A percentile compares a stretch with the other conserved stretches of the same genome.
Evolutionary conservation across 2,113 vertebrate genomes (phyloP).

Genomic region (Ceuthmochares aereus): DNA sequence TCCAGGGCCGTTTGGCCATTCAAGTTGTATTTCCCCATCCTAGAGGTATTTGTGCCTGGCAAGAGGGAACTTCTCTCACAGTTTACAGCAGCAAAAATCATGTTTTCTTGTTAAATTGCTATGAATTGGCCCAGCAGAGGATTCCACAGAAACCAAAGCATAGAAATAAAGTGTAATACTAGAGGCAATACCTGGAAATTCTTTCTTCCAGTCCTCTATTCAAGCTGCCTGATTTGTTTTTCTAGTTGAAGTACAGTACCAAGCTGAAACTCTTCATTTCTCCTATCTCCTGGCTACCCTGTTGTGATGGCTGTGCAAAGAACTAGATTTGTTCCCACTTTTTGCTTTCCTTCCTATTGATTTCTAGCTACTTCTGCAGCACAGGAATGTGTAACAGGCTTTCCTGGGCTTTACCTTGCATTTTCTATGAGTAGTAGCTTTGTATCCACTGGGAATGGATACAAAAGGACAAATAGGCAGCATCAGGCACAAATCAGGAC

Average conservation of each 20-base stretch:
- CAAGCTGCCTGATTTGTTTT: neutral
- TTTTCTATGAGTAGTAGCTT: neutral
- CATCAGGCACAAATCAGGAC: neutral
- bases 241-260: neutral
- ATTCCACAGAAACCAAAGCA: neutral
- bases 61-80: neutral
- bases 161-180: neutral
- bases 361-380: neutral
- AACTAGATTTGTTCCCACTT: neutral
- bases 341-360: neutral
- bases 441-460: neutral
- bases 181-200: neutral
- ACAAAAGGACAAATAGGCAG: neutral
- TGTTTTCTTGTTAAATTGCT: constrained; percentile 8
- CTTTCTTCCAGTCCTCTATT: neutral
- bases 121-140: neutral
- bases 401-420: neutral
- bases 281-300: neutral
- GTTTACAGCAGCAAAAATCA: neutral
- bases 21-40: neutral
- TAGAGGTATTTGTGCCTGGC: neutral
- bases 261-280: neutral
- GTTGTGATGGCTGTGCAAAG: neutral
- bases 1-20: neutral
- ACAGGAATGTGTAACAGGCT: neutral